Conservation (phyloP, 2,113 vertebrate species). For the Crotophaga sulcirostris region DNA sequence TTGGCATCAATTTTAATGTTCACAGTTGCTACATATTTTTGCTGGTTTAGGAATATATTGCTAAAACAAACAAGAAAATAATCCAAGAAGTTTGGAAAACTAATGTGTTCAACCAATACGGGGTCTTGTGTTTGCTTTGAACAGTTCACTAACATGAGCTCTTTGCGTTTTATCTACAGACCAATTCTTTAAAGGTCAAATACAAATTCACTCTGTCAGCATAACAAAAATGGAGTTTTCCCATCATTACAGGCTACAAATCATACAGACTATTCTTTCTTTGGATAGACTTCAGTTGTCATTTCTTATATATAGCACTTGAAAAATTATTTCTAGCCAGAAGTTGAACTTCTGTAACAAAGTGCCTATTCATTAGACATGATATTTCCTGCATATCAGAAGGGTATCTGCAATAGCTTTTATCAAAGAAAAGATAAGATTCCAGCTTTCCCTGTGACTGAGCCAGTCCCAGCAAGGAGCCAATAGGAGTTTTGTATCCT, state of each 20-base stretch:
- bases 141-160: not conserved
- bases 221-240: not conserved
- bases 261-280: not conserved
- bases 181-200: slow-evolving; percentile 1
- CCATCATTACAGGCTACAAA: not conserved
- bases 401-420: slow-evolving; percentile 49
- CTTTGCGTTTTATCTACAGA: not conserved
- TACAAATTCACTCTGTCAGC: not conserved
- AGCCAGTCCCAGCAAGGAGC: slow-evolving; percentile 7
- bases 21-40: not conserved
- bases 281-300: slow-evolving; percentile 38
- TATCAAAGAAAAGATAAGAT: slow-evolving; percentile 33
- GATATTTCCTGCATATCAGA: slow-evolving; percentile 49
- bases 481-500: slow-evolving; percentile 9
- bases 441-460: slow-evolving; percentile 1
- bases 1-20: not conserved
- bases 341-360: slow-evolving; percentile 56
- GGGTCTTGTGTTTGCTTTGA: not conserved
- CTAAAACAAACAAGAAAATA: not conserved
- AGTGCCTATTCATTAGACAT: slow-evolving; percentile 46
- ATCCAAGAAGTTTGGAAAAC: not conserved
- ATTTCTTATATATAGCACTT: slow-evolving; percentile 34
- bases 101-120: not conserved
- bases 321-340: slow-evolving; percentile 58
- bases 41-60: not conserved